phyloP scores from a whole-genome alignment of 2,888 invertebrate species.

The Hirtodrosophila alboralis region DNA sequence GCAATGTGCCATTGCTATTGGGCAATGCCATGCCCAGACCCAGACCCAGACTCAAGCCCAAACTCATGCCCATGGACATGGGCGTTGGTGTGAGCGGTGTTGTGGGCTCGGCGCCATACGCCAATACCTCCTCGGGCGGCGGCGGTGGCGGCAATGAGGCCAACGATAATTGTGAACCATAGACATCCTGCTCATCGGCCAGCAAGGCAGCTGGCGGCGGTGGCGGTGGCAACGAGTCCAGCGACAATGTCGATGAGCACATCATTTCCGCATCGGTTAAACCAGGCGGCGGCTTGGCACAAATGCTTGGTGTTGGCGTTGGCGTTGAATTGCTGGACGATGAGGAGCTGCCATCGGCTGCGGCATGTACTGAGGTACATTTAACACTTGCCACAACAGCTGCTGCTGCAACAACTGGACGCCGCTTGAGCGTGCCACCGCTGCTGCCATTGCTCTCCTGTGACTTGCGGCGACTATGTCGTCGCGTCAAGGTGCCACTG shows the following conservation, averaged over 20 bases:
- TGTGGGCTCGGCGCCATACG: conserved; percentile 38
- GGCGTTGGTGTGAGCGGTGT: conserved; percentile 47
- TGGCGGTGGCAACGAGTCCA: conserved; percentile 92
- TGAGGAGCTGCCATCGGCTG: conserved; percentile 61
- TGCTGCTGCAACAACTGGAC: conserved; percentile 57
- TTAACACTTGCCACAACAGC: conserved; percentile 40
- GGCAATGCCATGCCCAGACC: conserved; percentile 37
- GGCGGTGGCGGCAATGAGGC: conserved; percentile 91
- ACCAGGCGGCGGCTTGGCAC: conserved; percentile 72
- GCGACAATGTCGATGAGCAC: conserved; percentile 90
- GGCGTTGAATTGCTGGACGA: conserved; percentile 83
- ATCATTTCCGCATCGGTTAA: conserved; percentile 82
- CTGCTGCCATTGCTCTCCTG: conserved; percentile 84
- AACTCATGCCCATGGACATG: conserved; percentile 24
- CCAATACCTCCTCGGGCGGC: conserved; percentile 79
- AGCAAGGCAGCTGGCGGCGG: conserved; percentile 87
- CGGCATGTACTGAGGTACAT: no score
- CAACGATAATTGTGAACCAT: conserved; percentile 89
- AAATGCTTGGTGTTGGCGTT: conserved; percentile 83
- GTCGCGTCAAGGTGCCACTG: conserved; percentile 87
- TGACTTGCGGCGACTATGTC: conserved; percentile 85
- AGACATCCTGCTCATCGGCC: conserved; percentile 80
- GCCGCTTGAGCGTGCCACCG: conserved; percentile 83
- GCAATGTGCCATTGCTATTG: conserved; percentile 67
- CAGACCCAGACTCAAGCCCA: conserved; percentile 2